phyloP scores from a whole-genome alignment of 2,113 vertebrate genomes.

The Poeciliopsis retropinna region DNA sequence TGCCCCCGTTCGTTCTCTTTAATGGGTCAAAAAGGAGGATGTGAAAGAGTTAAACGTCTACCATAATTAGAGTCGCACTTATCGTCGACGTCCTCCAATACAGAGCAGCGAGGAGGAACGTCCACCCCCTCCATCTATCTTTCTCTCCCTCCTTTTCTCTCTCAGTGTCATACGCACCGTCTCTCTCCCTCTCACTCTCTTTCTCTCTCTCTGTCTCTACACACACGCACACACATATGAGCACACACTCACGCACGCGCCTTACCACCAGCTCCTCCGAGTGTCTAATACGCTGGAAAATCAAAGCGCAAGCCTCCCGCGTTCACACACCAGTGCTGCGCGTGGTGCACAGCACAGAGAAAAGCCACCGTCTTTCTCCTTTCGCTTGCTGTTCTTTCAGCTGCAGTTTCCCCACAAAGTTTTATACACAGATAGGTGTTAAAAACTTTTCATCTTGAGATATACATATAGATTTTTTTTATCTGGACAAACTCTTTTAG shows the following conservation, averaged over 20 bases:
- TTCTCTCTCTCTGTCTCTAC: too few relatives aligned
- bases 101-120: conserved; percentile 67
- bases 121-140: conserved; percentile 42
- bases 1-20: conserved; percentile 57
- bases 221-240: neutral
- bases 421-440: conserved; percentile 15
- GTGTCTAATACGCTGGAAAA: conserved; percentile 82
- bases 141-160: conserved; percentile 39
- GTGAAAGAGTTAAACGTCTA: conserved; percentile 83
- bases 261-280: conserved; percentile 68
- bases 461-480: neutral
- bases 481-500: neutral
- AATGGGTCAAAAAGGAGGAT: conserved; percentile 59
- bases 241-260: conserved; percentile 6
- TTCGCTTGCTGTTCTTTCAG: conserved; percentile 8
- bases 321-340: conserved; percentile 67
- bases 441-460: conserved; percentile 18
- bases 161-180: conserved; percentile 11
- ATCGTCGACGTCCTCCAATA: conserved; percentile 79
- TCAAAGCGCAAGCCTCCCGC: conserved; percentile 69
- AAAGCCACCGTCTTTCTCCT: conserved; percentile 26
- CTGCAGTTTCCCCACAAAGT: conserved; percentile 36
- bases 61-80: conserved; percentile 75
- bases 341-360: conserved; percentile 57
- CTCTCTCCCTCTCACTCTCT: conserved; percentile 31